Conservation (phyloP, 2,113 vertebrate genomes). For the Cyanoramphus novaezelandiae region DNA sequence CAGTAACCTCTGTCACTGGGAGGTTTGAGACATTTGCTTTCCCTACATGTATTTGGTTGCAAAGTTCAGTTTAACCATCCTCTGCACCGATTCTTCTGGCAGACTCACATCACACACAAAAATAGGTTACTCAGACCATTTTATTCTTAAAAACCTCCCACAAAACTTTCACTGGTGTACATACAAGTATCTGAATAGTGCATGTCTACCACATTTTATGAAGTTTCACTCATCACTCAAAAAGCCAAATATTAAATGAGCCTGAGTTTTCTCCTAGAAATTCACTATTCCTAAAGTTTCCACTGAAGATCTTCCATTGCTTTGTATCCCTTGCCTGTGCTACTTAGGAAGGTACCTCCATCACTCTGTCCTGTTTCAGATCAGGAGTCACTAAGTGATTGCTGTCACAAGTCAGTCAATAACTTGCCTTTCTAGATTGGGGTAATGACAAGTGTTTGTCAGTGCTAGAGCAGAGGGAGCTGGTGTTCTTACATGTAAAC, state of each 20-base stretch:
- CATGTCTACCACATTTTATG: not conserved
- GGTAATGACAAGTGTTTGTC: not conserved
- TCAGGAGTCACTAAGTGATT: not conserved
- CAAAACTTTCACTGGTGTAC: not conserved
- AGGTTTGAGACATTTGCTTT: not conserved
- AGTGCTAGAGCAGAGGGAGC: not conserved
- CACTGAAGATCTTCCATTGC: not conserved
- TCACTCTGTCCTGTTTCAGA: not conserved
- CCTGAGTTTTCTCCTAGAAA: not conserved
- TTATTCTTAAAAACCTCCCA: not conserved
- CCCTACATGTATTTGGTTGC: not conserved
- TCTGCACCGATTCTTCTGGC: not conserved
- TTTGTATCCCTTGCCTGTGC: not conserved
- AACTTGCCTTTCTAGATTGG: not conserved
- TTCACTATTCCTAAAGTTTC: not conserved
- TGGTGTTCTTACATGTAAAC: not conserved
- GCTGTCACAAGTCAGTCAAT: not conserved
- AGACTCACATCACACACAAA: not conserved
- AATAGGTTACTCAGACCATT: not conserved
- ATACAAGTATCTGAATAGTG: not conserved
- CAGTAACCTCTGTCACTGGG: not conserved
- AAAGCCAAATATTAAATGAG: not conserved
- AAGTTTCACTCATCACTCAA: not conserved
- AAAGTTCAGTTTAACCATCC: not conserved
- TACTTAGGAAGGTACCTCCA: not conserved